These are phyloP conservation scores for Drosophila neonasuta DNA, from an alignment of 2,888 invertebrate species.

Conservation along the genomic window DNA sequence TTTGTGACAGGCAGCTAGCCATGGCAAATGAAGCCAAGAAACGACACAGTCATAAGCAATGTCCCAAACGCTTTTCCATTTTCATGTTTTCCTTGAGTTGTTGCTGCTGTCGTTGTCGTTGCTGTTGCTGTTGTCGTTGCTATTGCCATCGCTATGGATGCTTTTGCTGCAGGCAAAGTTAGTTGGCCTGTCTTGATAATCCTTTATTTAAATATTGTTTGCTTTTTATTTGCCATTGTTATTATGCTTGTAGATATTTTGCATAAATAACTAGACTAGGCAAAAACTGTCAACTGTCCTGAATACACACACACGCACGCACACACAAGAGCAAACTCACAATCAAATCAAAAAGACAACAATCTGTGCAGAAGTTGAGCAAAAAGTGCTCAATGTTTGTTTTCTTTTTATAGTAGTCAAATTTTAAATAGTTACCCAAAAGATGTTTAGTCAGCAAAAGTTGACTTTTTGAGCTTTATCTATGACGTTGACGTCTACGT, in stretches of 20 bases:
- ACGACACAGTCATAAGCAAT: slow-evolving; percentile 33
- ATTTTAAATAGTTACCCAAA: slow-evolving; percentile 49
- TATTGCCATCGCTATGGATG: slow-evolving; percentile 5
- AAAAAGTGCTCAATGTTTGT: slow-evolving; percentile 44
- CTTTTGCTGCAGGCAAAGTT: slow-evolving; percentile 51
- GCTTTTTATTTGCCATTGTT: slow-evolving; percentile 67
- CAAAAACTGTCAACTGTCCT: slow-evolving; percentile 35
- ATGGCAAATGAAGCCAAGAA: slow-evolving; percentile 6
- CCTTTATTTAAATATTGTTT: slow-evolving; percentile 75
- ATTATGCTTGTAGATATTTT: slow-evolving; percentile 71
- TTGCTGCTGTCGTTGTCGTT: slow-evolving; percentile 22
- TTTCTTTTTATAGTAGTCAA: slow-evolving; percentile 30
- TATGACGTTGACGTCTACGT: slow-evolving; percentile 2
- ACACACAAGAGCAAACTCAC: slow-evolving; percentile 19
- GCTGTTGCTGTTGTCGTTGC: slow-evolving; percentile 5
- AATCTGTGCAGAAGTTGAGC: slow-evolving; percentile 29
- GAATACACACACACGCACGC: slow-evolving; percentile 19
- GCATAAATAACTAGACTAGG: slow-evolving; percentile 67
- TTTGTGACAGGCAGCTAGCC: slow-evolving; percentile 38
- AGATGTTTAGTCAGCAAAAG: slow-evolving; percentile 32
- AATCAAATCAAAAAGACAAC: slow-evolving; percentile 48
- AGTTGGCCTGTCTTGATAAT: slow-evolving; percentile 58
- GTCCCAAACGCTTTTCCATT: slow-evolving; percentile 33
- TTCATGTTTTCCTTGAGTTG: slow-evolving; percentile 39
- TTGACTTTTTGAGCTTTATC: slow-evolving; percentile 50